Percentiles rank a stretch among this genome's conserved stretches.
Conservation (phyloP, 1,140 invertebrate genomes). For the Pseudomyrmex gracilis region DNA sequence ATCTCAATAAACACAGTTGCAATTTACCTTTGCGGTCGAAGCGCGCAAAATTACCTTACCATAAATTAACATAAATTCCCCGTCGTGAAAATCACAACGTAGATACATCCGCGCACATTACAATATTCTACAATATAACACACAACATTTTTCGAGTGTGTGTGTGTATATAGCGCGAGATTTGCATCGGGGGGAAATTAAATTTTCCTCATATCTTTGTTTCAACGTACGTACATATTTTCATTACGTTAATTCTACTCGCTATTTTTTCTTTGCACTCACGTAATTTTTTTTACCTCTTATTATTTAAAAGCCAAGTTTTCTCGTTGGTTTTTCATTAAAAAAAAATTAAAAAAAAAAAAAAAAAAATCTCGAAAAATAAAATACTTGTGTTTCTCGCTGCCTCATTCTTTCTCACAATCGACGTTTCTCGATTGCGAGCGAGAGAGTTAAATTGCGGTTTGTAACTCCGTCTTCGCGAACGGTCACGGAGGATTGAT, state of each 20-base stretch:
- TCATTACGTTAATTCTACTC: too few species aligned
- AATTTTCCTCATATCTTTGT: background rate
- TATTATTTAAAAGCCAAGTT: too few species aligned
- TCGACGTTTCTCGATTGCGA: background rate
- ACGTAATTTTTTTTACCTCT: background rate
- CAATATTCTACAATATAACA: background rate
- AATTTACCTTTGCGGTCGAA: slow-evolving; percentile 14
- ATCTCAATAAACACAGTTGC: background rate
- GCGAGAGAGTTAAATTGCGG: slow-evolving; percentile 14
- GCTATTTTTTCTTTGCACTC: background rate
- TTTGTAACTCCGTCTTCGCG: background rate
- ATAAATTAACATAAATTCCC: slow-evolving; percentile 26
- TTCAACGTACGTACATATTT: background rate
- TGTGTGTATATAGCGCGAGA: background rate
- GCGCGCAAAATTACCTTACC: background rate
- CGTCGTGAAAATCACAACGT: background rate
- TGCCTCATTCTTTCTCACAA: background rate
- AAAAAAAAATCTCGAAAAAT: background rate
- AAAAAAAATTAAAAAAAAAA: too few species aligned
- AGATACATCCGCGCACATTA: background rate
- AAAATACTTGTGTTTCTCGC: background rate
- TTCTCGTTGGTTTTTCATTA: too few species aligned
- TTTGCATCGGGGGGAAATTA: background rate
- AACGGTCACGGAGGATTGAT: slow-evolving; percentile 7
- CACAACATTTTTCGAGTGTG: background rate